Evolutionary conservation across 2,113 vertebrate species (phyloP), one percentile per base, ranked within the genome.

Genomic region (Ameiurus melas): DNA sequence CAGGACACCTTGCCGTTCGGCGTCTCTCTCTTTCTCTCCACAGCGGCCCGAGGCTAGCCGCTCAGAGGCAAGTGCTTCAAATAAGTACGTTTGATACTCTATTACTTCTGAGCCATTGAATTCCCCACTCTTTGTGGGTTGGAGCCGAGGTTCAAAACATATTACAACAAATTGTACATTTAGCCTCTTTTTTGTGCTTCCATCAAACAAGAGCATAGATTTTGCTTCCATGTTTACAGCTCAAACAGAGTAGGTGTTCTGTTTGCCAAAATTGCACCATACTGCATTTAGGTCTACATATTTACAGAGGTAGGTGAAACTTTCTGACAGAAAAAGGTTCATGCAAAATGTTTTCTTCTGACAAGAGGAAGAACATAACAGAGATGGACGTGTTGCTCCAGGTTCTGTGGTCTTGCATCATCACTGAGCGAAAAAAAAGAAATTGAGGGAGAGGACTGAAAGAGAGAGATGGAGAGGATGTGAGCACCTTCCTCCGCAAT

Each of bases 261-360:
- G 93, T 94, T 92, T 93, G 93, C 93, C 94, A 94, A 94, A 95
- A 95, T 96, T 96, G 94, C 95, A 95, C 95, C 94, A 96, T 93
- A 94, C 94, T 94, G 81, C 73, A 82, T 84, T 91, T 87, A 57
- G 95, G 94, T 94, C 93, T 86, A 91, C 95, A 94, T 95, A 94
- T 95, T 95, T 93, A 96, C 30, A 62, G 53, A 62, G 93, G 93
- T 94, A 92, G 89, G 92, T 95, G 95, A 94, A 94, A 95, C 92
- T 94, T 92, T 92, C 90, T 94, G 93, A 94, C 94, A 95, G 91
- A 94, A 94, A 94, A 95, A 95, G 93, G 78, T 30, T 93, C 91
- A 92, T 92, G 94, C 92, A 51, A 51, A 51, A 51, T 93, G 95
- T 94, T 88, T 94, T 91, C 43, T 93, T 95, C 93, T 95, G 94